A percentile compares a stretch with the other conserved stretches of the same genome.
Conservation (phyloP, 2,888 invertebrate species). For the Phengaris alcon region DNA sequence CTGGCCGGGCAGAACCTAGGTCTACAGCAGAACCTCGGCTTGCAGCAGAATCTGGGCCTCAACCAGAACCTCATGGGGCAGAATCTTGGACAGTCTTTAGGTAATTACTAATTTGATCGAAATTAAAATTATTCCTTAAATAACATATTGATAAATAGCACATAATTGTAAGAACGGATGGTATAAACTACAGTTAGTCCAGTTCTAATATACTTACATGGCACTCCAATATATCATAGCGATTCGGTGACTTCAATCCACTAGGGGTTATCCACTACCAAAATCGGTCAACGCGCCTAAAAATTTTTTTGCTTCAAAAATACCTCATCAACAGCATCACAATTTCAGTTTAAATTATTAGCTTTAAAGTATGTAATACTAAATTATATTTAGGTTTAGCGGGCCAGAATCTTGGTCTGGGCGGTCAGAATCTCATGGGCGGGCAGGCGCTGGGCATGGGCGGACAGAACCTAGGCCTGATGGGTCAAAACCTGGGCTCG, state of each 20-base stretch:
- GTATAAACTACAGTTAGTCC: too few species aligned
- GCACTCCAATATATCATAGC: too few species aligned
- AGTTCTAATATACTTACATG: too few species aligned
- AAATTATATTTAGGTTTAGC: conserved; percentile 52
- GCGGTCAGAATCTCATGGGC: conserved; percentile 52
- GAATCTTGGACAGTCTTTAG: conserved; percentile 63
- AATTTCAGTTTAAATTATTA: not conserved
- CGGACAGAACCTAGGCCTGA: conserved; percentile 59
- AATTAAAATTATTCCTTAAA: too few species aligned
- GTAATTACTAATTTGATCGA: conserved; percentile 38
- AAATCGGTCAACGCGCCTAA: too few species aligned
- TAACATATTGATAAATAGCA: too few species aligned
- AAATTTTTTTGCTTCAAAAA: too few species aligned
- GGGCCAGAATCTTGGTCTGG: conserved; percentile 55
- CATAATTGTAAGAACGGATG: too few species aligned
- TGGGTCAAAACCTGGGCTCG: conserved; percentile 62
- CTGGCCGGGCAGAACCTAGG: conserved; percentile 43
- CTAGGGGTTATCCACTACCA: too few species aligned
- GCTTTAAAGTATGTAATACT: not conserved
- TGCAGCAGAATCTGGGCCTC: conserved; percentile 55
- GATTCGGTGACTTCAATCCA: too few species aligned
- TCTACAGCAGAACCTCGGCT: conserved; percentile 54
- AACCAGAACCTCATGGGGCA: conserved; percentile 66
- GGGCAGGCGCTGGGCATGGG: conserved; percentile 55
- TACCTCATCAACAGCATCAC: too few species aligned